These are phyloP conservation scores for Nyctalus aviator DNA, from an alignment of 2,797 vertebrate genomes.

Conservation along the genomic window DNA sequence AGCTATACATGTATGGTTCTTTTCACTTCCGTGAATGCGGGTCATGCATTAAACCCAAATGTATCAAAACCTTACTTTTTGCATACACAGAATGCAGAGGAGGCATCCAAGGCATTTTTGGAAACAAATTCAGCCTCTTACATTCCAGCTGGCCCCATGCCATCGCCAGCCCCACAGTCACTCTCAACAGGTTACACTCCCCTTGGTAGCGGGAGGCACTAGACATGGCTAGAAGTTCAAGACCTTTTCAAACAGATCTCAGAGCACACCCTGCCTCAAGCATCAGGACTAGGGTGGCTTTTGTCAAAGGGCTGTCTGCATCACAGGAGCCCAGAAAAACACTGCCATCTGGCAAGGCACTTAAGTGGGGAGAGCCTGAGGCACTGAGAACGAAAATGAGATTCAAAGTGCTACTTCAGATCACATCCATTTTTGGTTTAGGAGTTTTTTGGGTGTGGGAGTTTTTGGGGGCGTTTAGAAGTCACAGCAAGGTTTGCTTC, in stretches of 20 bases:
- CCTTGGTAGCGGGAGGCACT: neutral
- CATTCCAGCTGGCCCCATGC: neutral
- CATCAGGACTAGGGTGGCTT: neutral
- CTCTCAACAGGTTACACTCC: neutral
- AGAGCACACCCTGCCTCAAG: neutral
- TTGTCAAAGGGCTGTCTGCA: neutral
- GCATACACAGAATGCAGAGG: neutral
- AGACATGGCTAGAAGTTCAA: neutral
- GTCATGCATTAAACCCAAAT: neutral
- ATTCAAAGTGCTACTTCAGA: slow-evolving; percentile 41
- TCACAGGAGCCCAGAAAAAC: slow-evolving; percentile 43
- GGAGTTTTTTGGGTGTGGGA: neutral
- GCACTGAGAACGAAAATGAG: slow-evolving; percentile 20
- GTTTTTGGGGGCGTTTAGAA: neutral
- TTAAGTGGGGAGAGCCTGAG: neutral
- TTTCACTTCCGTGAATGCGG: slow-evolving; percentile 28
- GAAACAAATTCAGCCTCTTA: neutral
- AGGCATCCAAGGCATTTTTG: neutral
- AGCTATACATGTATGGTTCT: neutral
- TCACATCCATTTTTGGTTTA: neutral
- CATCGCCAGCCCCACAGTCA: neutral
- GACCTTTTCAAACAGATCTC: slow-evolving; percentile 1
- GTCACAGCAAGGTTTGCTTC: neutral
- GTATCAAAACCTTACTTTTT: neutral
- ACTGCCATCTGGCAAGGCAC: slow-evolving; percentile 44